These are phyloP conservation scores for Tryphoninae sp. DNA, from an alignment of 2,888 invertebrate genomes.

Conservation along the genomic window DNA sequence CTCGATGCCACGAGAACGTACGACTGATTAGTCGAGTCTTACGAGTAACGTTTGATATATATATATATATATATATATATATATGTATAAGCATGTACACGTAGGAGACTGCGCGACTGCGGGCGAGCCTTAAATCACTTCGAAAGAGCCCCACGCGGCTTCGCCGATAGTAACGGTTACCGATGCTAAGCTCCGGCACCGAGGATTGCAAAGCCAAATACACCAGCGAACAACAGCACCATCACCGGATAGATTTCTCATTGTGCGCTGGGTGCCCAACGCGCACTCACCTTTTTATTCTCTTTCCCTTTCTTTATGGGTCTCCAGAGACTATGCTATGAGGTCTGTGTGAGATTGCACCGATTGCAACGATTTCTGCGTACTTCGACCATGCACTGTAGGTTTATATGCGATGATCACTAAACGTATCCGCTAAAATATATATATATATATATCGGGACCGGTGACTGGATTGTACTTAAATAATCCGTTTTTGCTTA, in stretches of 20 bases:
- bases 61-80: slow-evolving; percentile 32
- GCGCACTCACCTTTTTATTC: slow-evolving; percentile 58
- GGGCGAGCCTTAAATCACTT: slow-evolving; percentile 64
- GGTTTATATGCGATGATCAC: background rate
- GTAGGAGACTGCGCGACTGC: slow-evolving; percentile 39
- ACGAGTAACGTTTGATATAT: slow-evolving; percentile 36
- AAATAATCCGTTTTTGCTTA: slow-evolving; percentile 6
- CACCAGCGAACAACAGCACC: slow-evolving; percentile 28
- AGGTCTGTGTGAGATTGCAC: slow-evolving; percentile 62
- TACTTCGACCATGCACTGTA: slow-evolving; percentile 10
- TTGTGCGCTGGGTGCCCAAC: slow-evolving; percentile 44
- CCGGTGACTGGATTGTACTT: slow-evolving; percentile 22
- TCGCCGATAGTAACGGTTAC: slow-evolving; percentile 37
- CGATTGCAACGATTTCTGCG: slow-evolving; percentile 55
- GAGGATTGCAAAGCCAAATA: slow-evolving; percentile 49
- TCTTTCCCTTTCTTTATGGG: slow-evolving; percentile 62
- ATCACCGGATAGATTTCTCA: slow-evolving; percentile 29
- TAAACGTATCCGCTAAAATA: slow-evolving; percentile 3
- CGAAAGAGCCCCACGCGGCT: slow-evolving; percentile 63
- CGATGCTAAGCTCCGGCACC: slow-evolving; percentile 53
- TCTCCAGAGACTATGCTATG: slow-evolving; percentile 59
- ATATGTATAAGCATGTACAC: slow-evolving; percentile 36
- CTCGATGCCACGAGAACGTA: slow-evolving; percentile 44
- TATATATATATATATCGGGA: background rate
- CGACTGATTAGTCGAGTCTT: slow-evolving; percentile 68